Conservation (phyloP, 2,113 vertebrate species). For the Euleptes europaea region DNA sequence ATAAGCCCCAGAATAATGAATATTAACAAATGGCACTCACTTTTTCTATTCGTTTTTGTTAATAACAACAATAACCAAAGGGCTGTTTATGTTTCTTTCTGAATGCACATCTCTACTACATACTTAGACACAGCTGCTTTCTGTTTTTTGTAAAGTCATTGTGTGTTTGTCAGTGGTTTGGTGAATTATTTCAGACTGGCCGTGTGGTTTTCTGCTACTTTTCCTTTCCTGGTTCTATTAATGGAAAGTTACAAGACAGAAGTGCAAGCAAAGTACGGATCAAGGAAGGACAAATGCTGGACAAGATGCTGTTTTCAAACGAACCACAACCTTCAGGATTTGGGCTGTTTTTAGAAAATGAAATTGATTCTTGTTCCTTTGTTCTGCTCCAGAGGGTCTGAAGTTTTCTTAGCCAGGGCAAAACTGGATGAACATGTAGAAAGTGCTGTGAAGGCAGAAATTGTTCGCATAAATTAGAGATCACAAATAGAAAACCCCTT, state of each 20-base stretch:
- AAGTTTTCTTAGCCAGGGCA: not conserved
- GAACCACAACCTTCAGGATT: slow-evolving; percentile 32
- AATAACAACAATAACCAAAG: too few species aligned
- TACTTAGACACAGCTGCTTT: not conserved
- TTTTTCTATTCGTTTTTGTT: too few species aligned
- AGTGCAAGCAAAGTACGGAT: slow-evolving; percentile 3
- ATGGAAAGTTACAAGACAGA: slow-evolving; percentile 71
- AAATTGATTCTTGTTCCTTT: slow-evolving; percentile 43
- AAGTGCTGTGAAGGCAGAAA: slow-evolving; percentile 24
- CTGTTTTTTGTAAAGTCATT: not conserved
- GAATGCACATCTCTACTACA: too few species aligned
- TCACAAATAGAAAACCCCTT: slow-evolving; percentile 13
- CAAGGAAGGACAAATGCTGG: slow-evolving; percentile 35
- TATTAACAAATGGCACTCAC: too few species aligned
- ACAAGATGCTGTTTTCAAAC: slow-evolving; percentile 31
- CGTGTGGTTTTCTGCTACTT: slow-evolving; percentile 8
- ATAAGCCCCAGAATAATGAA: too few species aligned
- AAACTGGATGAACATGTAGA: slow-evolving; percentile 11
- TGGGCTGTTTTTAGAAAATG: slow-evolving; percentile 38
- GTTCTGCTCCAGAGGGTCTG: slow-evolving; percentile 6
- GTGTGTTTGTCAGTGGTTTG: not conserved
- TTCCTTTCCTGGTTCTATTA: slow-evolving; percentile 65
- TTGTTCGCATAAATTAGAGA: slow-evolving; percentile 15
- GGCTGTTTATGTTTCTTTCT: too few species aligned
- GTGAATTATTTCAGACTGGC: not conserved